Evolutionary conservation across 2,797 vertebrate genomes (phyloP).

Genomic region (Australoheros facetus): DNA sequence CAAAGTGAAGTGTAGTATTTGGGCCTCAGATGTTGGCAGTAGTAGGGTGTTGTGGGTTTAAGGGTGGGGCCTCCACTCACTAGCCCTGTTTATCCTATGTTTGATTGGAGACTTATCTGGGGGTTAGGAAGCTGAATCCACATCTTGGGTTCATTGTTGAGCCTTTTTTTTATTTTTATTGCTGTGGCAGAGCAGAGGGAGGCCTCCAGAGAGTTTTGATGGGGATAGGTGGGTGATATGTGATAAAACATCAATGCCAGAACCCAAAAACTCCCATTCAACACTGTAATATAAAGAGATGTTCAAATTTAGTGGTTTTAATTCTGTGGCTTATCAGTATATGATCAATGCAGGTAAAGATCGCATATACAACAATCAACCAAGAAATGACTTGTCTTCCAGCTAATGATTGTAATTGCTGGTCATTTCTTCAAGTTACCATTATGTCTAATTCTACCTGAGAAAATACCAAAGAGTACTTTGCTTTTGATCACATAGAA

Average conservation of each 20-base stretch:
- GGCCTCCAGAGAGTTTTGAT: no score
- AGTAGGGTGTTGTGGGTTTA: not conserved
- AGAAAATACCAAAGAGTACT: rapidly evolving
- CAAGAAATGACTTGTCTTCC: not conserved
- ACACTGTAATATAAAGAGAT: not conserved
- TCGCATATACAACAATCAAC: rapidly evolving
- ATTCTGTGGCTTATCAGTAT: no score
- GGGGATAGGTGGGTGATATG: not conserved
- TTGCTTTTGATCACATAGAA: not conserved
- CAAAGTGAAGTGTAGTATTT: not conserved
- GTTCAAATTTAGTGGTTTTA: not conserved
- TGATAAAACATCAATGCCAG: not conserved
- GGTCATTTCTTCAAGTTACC: not conserved
- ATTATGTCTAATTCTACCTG: not conserved
- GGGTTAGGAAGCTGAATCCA: not conserved
- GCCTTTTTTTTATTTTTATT: no score
- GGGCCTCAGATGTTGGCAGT: not conserved
- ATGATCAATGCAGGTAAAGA: not conserved
- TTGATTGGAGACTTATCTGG: rapidly evolving
- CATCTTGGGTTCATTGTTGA: no score
- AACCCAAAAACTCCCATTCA: not conserved
- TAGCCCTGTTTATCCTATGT: not conserved
- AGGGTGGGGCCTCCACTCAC: not conserved
- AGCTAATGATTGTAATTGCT: not conserved
- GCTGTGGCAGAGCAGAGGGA: no score